Evolutionary conservation across 2,888 invertebrate genomes (phyloP), one percentile per base, ranked within the genome.

Genomic region (Chrysolina haemoptera): DNA sequence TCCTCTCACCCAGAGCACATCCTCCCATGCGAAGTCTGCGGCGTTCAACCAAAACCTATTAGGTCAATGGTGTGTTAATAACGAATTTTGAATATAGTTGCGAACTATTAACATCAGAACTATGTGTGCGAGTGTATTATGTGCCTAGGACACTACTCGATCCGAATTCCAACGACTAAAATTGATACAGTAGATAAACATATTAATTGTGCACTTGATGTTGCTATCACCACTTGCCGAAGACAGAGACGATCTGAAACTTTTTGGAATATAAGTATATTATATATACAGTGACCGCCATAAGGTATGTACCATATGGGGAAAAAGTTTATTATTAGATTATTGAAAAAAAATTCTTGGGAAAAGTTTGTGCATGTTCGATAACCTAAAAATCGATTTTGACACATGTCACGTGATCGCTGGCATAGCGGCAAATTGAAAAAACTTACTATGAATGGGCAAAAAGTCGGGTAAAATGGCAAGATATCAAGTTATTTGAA

Each of bases 31-130:
- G 40, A 55, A 67, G 59, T 59, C 16, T 53, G 67, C 71, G 27
- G 66, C 65, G 62, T 66, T 66, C 66, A 73, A 74, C 76, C 68
- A 63, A 79, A 79, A 79, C 77, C 82, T 82, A 84, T 86, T 86
- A 86, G 84, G 82, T 86, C 86, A 87, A 87, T 87, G 87, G 86
- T 82, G 85, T 83, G 86, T 86, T 86, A 85, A 84, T 86, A 87
- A 87, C 84, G 84, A 83, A 85, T 86, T 86, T 84, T 84, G 85
- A 84, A 86, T 86, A 85, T 85, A 86, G 86, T 87, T 87, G 82
- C 82, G 80, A 86, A 86, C 86, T 86, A 87, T 85, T 84, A 85
- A 84, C 83, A 79, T 77, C 81, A 73, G 77, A 82, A 80, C 81
- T 80, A 83, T 83, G 82, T 81, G 79, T 77, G 75, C 72, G 46